Base-by-base conservation (phyloP, 2,888 invertebrate genomes). In the Diadegma fenestrale region DNA sequence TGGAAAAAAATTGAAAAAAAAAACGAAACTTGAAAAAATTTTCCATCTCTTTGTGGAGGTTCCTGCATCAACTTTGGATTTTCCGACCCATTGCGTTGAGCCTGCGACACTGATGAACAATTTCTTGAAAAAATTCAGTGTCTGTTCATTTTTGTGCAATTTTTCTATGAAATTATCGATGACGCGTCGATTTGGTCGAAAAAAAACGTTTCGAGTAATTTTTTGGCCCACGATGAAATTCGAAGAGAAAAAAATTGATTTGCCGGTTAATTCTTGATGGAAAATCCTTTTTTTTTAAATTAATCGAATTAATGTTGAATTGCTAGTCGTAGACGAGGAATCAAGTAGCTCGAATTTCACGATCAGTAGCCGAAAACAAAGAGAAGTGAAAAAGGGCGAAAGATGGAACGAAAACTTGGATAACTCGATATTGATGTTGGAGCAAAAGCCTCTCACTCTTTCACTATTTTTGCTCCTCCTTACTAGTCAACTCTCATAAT, bases 401-500 rank as follows among this genome's bases (percentile, higher is more conserved):
- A 87, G 90, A 90, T 91, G 90, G 89, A 92, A 91, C 91, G 91
- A 92, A 92, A 92, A 93, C 92, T 92, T 90, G 89, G 89, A 90
- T 92, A 93, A 92, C 91, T 92, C 89, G 91, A 92, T 92, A 92
- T 92, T 90, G 89, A 68, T 45, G 54, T 82, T 58, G 85, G 84
- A 89, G 88, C 87, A 87, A n/a, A n/a, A 87, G 89, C 89, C 10
- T 88, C 71, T 82, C 77, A 73, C 82, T 80, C 84, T 64, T 37
- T 43, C 8, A 45, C 43, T 10, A 37, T 17, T 58, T 64, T 73
- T 80, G 73, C 82, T 82, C 76, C 75, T 88, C 88, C 22, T 72
- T 91, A 76, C 89, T 61, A 81, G 89, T 87, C 90, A 84, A 80
- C 88, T 61, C 58, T 41, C 14, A 88, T 93, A 91, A 92, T 92